Conservation (phyloP, 2,113 vertebrate genomes). For the Thamnophis sirtalis region DNA sequence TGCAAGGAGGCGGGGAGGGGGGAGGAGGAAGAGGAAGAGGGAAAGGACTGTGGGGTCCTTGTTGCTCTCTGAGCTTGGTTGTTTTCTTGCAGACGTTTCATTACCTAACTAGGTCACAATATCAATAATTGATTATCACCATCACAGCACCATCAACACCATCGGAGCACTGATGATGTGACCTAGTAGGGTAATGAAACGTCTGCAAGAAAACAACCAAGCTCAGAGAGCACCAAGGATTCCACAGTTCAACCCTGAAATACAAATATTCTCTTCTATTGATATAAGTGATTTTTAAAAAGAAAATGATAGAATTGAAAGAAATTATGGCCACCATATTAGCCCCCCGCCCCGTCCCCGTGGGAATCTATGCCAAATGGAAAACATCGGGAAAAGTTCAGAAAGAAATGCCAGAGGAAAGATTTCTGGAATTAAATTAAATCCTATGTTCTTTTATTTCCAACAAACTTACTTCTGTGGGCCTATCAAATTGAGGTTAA, state of each 20-base stretch:
- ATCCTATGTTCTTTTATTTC: not conserved
- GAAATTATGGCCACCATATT: not conserved
- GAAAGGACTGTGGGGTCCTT: not conserved
- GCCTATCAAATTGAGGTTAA: conserved; percentile 80
- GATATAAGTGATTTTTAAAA: not conserved
- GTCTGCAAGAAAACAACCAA: not conserved
- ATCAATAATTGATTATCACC: not conserved
- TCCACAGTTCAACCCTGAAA: not conserved
- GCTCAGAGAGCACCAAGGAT: not conserved
- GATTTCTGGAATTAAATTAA: not conserved
- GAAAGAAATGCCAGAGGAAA: not conserved
- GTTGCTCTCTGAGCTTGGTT: not conserved
- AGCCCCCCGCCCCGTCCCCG: too few species aligned
- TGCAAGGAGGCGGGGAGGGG: too few species aligned
- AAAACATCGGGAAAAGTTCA: not conserved
- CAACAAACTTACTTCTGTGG: conserved; percentile 77
- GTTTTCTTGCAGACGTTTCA: not conserved
- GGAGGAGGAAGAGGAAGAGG: not conserved
- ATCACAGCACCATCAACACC: not conserved
- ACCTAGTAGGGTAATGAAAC: not conserved
- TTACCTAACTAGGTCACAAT: not conserved
- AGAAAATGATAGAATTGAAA: not conserved
- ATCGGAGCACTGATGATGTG: not conserved
- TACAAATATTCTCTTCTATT: not conserved
- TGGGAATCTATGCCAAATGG: not conserved